A percentile compares a stretch with the other conserved stretches of the same genome.
Evolutionary conservation across 2,888 invertebrate species (phyloP).

Genomic region (Rotaria macrura): DNA sequence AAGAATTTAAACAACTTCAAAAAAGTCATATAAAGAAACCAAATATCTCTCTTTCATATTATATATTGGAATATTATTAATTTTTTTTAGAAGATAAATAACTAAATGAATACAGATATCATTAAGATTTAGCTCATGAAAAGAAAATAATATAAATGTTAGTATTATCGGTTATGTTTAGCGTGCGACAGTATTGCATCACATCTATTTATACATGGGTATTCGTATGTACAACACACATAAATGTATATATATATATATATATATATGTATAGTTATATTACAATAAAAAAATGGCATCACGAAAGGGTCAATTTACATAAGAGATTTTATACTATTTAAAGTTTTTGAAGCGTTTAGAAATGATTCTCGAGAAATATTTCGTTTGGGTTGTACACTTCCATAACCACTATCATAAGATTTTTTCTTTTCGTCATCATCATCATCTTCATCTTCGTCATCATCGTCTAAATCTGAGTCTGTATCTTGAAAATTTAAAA

Average conservation of each 20-base stretch:
- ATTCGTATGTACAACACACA: too few species aligned
- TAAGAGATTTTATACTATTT: neutral
- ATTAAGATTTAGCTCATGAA: neutral
- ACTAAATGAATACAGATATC: neutral
- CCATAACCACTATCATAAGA: neutral
- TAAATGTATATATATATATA: neutral
- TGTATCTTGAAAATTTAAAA: neutral
- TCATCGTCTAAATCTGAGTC: neutral
- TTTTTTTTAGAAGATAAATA: too few species aligned
- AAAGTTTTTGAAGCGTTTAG: neutral
- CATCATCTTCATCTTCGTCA: too few species aligned
- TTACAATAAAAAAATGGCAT: too few species aligned
- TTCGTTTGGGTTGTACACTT: neutral
- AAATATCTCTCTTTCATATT: too few species aligned
- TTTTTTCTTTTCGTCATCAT: neutral
- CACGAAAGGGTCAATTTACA: neutral
- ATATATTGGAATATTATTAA: too few species aligned
- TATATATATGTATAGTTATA: neutral
- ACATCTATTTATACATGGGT: neutral
- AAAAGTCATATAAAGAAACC: neutral
- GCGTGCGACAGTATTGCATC: neutral
- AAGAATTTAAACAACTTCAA: neutral
- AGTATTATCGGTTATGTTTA: neutral
- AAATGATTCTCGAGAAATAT: neutral
- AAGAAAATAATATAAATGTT: neutral